Conservation (phyloP, 2,888 invertebrate genomes). For the Lissocephala sabroskyi region DNA sequence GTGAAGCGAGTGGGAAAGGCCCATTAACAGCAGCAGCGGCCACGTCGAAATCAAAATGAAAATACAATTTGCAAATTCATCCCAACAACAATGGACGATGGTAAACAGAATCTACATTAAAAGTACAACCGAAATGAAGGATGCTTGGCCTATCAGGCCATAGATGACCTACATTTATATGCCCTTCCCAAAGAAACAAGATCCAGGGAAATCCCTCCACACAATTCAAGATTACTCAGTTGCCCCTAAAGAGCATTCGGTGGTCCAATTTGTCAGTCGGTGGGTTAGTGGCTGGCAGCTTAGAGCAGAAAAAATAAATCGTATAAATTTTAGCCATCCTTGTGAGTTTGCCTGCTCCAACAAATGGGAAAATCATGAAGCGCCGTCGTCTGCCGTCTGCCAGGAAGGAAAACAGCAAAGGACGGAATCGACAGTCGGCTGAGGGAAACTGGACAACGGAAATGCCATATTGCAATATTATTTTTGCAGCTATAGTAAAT, state of each 20-base stretch:
- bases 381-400: too few species aligned
- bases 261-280: too few species aligned
- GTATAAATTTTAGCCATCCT: too few species aligned
- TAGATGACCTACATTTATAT: slow-evolving; percentile 50
- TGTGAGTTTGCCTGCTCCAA: too few species aligned
- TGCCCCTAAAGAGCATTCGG: too few species aligned
- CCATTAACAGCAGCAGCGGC: slow-evolving; percentile 26
- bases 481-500: slow-evolving; percentile 21
- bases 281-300: too few species aligned
- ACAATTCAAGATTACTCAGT: too few species aligned
- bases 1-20: slow-evolving; percentile 4
- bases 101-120: slow-evolving; percentile 16
- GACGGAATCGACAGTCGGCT: slow-evolving; percentile 28
- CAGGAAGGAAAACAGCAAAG: slow-evolving; percentile 13
- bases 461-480: slow-evolving; percentile 49
- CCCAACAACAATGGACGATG: slow-evolving; percentile 40
- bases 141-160: slow-evolving; percentile 14
- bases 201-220: too few species aligned
- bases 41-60: slow-evolving; percentile 38
- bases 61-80: slow-evolving; percentile 60
- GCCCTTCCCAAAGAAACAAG: too few species aligned
- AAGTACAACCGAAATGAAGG: slow-evolving; percentile 9
- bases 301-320: too few species aligned
- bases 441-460: slow-evolving; percentile 23
- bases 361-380: too few species aligned